These are phyloP conservation scores for Percina caprodes DNA, from an alignment of 2,113 vertebrate species.

Conservation along the genomic window DNA sequence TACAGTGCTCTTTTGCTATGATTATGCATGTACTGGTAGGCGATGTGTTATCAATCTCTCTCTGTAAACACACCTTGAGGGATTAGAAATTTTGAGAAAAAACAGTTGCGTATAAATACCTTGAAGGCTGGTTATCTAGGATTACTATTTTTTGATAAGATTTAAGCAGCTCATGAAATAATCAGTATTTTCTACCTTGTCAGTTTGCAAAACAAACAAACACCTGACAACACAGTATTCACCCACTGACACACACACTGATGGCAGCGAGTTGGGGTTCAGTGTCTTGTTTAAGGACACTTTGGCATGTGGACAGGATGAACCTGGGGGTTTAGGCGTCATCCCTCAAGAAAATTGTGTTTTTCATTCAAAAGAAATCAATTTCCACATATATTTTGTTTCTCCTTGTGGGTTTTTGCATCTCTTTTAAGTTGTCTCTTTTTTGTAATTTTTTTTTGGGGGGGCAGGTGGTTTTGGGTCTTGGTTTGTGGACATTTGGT, in stretches of 20 bases:
- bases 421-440: too few species aligned
- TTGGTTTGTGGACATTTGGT: too few species aligned
- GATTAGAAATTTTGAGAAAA: neutral
- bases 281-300: neutral
- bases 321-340: too few species aligned
- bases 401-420: too few species aligned
- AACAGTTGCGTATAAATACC: neutral
- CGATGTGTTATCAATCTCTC: neutral
- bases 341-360: too few species aligned
- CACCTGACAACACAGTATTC: neutral
- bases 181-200: neutral
- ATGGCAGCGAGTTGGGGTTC: neutral
- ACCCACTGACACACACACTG: neutral
- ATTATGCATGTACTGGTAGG: slow-evolving; percentile 8
- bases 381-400: too few species aligned
- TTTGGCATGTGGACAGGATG: neutral
- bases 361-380: too few species aligned
- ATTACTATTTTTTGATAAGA: neutral
- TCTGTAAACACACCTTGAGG: slow-evolving; percentile 9
- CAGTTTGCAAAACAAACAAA: slow-evolving; percentile 7
- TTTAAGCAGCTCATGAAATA: neutral
- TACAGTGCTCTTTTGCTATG: neutral
- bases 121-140: neutral
- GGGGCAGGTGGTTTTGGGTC: too few species aligned
- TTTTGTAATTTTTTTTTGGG: too few species aligned